phyloP scores from a whole-genome alignment of 2,888 invertebrate species.

The Thera britannica region DNA sequence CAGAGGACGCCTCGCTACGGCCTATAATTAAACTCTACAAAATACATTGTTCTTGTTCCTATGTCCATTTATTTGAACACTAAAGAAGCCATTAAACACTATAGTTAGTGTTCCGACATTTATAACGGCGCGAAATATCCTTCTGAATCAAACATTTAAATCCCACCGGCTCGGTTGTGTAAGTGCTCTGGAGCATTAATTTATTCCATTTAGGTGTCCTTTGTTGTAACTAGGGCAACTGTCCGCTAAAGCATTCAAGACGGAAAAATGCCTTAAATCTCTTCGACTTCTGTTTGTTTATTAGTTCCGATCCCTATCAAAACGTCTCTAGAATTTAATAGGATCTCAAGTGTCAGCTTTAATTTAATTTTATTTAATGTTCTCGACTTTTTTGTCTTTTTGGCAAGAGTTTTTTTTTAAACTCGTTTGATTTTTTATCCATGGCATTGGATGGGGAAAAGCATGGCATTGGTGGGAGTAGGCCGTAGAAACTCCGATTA shows the following conservation, averaged over 20 bases:
- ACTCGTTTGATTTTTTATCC: too few species aligned
- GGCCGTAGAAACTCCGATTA: too few species aligned
- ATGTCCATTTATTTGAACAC: neutral
- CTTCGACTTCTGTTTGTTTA: neutral
- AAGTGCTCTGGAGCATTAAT: conserved; percentile 33
- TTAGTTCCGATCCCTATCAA: neutral
- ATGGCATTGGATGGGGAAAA: too few species aligned
- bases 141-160: conserved; percentile 27
- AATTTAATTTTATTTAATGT: too few species aligned
- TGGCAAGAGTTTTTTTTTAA: too few species aligned
- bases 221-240: conserved; percentile 24
- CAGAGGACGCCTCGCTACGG: too few species aligned
- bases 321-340: neutral
- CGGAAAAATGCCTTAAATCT: neutral
- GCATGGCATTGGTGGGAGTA: too few species aligned
- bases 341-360: too few species aligned
- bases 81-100: conserved; percentile 13
- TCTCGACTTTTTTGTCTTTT: too few species aligned
- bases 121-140: conserved; percentile 11
- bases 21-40: too few species aligned
- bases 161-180: conserved; percentile 19
- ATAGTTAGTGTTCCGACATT: conserved; percentile 16
- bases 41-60: neutral
- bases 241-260: conserved; percentile 8
- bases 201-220: conserved; percentile 35